Percentiles rank a stretch among this genome's conserved stretches.
phyloP scores from a whole-genome alignment of 2,888 invertebrate species.

The Podabrus alpinus region DNA sequence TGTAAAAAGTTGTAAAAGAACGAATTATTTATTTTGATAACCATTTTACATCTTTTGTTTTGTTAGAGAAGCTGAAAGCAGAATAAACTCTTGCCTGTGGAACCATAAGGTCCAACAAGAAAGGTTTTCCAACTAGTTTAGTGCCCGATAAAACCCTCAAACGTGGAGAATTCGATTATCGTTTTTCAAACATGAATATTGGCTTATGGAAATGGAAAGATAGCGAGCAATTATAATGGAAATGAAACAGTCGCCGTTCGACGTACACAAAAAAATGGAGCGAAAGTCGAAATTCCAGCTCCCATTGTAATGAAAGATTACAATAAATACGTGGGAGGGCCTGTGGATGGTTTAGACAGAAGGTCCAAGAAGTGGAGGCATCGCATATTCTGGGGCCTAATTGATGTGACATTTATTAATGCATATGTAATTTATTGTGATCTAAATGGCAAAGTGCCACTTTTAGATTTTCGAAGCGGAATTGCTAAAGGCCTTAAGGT shows the following conservation, averaged over 20 bases:
- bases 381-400: conserved; percentile 1
- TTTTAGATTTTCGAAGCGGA: neutral
- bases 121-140: conserved; percentile 8
- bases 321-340: neutral
- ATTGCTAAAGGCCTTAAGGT: neutral
- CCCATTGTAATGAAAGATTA: neutral
- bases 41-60: conserved; percentile 22
- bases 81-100: conserved; percentile 25
- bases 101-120: conserved; percentile 11
- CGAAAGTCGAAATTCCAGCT: neutral
- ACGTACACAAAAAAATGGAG: conserved; percentile 5
- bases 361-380: conserved; percentile 9
- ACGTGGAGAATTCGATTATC: neutral
- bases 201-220: conserved; percentile 22
- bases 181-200: neutral
- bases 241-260: neutral
- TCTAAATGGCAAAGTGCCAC: neutral
- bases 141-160: neutral
- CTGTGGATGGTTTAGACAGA: conserved; percentile 1
- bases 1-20: conserved; percentile 8
- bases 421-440: neutral
- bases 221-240: conserved; percentile 19
- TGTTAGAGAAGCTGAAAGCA: conserved; percentile 26
- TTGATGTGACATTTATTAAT: conserved; percentile 2
- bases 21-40: conserved; percentile 20